Evolutionary conservation across 92 coral and sea anemone species (phyloP).

Genomic region (Epizoanthus illoricatus): DNA sequence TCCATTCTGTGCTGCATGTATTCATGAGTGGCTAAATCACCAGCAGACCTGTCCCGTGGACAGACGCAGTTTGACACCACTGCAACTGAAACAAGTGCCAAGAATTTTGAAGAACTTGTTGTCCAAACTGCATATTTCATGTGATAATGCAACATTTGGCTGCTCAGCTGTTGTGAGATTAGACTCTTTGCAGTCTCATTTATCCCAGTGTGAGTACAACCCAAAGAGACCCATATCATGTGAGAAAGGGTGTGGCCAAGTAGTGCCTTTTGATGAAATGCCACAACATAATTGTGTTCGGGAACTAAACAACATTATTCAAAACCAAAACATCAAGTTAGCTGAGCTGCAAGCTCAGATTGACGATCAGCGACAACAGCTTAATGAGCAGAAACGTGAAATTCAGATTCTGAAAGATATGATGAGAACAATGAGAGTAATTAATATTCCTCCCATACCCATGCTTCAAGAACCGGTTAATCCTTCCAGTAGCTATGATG

Average conservation of each 20-base stretch:
- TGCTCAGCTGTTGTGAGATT: slow-evolving; percentile 78
- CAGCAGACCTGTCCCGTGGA: slow-evolving; percentile 87
- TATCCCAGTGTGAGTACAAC: slow-evolving; percentile 87
- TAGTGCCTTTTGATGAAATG: slow-evolving; percentile 87
- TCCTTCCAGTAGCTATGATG: slow-evolving; percentile 53
- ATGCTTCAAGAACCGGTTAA: slow-evolving; percentile 56
- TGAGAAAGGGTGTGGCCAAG: slow-evolving; percentile 87
- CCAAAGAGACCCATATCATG: slow-evolving; percentile 88
- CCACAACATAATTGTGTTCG: slow-evolving; percentile 87
- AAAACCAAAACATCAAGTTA: slow-evolving; percentile 79
- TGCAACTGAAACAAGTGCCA: slow-evolving; percentile 86
- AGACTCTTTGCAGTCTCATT: slow-evolving; percentile 73
- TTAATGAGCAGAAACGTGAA: slow-evolving; percentile 86
- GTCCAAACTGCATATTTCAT: slow-evolving; percentile 75
- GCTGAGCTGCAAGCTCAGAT: slow-evolving; percentile 90
- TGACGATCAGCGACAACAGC: slow-evolving; percentile 85
- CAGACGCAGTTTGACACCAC: slow-evolving; percentile 72
- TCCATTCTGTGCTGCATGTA: slow-evolving; percentile 93
- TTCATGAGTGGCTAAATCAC: slow-evolving; percentile 89
- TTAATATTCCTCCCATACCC: slow-evolving; percentile 74
- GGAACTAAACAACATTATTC: slow-evolving; percentile 74
- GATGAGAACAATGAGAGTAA: slow-evolving; percentile 81
- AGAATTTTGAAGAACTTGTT: slow-evolving; percentile 83
- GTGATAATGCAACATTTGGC: slow-evolving; percentile 85
- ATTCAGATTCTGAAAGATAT: slow-evolving; percentile 84